Evolutionary conservation across 2,113 vertebrate genomes (phyloP), one percentile per base, ranked within the genome.

Genomic region (Opisthocomus hoazin): DNA sequence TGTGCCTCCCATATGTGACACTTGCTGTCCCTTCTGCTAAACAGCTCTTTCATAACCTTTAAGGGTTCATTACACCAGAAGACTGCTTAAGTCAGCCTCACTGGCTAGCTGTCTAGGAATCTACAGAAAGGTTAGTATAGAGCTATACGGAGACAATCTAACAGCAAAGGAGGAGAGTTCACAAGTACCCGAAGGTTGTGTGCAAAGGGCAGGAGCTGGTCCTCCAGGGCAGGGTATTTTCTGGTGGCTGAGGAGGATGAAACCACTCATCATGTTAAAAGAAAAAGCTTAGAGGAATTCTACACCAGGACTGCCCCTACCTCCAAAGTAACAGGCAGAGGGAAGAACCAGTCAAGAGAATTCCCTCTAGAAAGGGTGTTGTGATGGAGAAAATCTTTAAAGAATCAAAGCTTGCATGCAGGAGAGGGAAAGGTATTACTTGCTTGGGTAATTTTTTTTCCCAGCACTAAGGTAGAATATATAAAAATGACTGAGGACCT

Each of bases 161-260:
- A 57, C 51, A 85, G 61, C 84, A 66, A 46, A 83, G 16, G 21
- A 90, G 37, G 24, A 4, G 12, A 64, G 17, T 20, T 70, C 58
- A 20, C 34, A n/a, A 6, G 26, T 7, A 57, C 20, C 48, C 11
- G 7, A 50, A n/a, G 0, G 0, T 0, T 37, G 26, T 2, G 1
- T 17, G 11, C 15, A 12, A 68, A 50, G 48, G 41, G 20, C 22
- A 76, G 48, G 45, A 87, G 39, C 36, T 68, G 22, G 22, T 15
- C 41, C 54, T 63, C 6, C 50, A 87, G 61, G 12, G 23, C 36
- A 39, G 27, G n/a, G 0, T 11, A 34, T 75, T 63, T 71, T 27
- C 46, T 68, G 39, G 39, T 32, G 43, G 36, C 17, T 37, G 8
- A 74, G 32, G 16, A 50, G 30, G 58, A 37, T 34, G 39, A 77